Base-by-base conservation (phyloP, 2,888 invertebrate genomes). In the Balanococcus diminutus region DNA sequence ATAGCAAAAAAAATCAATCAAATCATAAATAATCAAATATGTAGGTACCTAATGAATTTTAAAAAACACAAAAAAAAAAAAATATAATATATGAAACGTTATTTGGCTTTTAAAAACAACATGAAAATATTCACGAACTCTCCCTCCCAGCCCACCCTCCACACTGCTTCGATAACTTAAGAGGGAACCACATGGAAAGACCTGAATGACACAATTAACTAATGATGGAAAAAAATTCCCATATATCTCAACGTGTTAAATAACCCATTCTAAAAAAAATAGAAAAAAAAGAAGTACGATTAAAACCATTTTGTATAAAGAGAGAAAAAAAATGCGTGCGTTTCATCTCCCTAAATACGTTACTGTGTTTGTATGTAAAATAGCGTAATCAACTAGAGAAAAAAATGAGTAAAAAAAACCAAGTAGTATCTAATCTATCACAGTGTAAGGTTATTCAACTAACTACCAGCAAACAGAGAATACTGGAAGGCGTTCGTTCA, bases 381-480 rank as follows among this genome's bases (percentile, higher is more conserved):
- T 36, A 79, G 32, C 31, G 22, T 19, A 32, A 31, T 72, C 56
- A 61, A 83, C 56, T 56, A 61, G 14, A 1, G 14, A 25, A 32
- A 83, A 83, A 83, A 82, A 82, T 42, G 42, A 42, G 11, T 51
- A 51, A 51, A 51, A 51, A 51, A 51, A 51, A 51, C 16, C 16
- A n/a, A 56, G 56, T 56, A 56, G 19, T 9, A 56, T 56, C 56
- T 56, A 56, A 83, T 56, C 51, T 51, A 83, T 83, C 83, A 46
- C 25, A 72, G 84, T 75, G 42, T 42, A 42, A 84, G n/a, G 39
- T 72, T 84, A 84, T 61, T 36, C 61, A 84, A 61, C 84, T 84
- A 83, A 61, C 67, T 67, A 51, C 84, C 72, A 84, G 84, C 84
- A 72, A 84, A 56, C 56, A 84, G 84, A 84, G 72, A 84, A 84